phyloP scores from a whole-genome alignment of 2,797 vertebrate genomes.

The Notolabrus celidotus region DNA sequence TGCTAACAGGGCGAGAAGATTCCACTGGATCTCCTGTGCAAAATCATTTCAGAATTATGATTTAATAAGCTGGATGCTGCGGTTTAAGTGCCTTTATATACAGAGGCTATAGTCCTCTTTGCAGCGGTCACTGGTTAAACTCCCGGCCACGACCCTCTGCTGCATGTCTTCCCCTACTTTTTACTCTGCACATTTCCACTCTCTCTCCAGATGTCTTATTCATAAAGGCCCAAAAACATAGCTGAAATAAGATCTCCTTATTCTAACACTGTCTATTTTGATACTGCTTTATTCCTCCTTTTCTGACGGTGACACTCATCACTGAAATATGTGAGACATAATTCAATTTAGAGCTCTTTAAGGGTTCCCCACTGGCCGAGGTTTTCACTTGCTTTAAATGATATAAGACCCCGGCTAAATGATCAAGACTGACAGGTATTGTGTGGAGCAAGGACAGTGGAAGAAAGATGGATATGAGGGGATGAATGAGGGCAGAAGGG shows the following conservation, averaged over 20 bases:
- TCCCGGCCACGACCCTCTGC: too few relatives aligned
- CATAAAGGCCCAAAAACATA: too few relatives aligned
- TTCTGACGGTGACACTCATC: slow-evolving; percentile 37
- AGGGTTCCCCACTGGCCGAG: slow-evolving; percentile 20
- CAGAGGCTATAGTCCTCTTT: too few relatives aligned
- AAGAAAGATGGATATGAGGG: not conserved
- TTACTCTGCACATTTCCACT: too few relatives aligned
- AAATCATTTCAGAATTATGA: slow-evolving; percentile 47
- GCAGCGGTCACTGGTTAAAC: too few relatives aligned
- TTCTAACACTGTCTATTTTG: slow-evolving; percentile 24
- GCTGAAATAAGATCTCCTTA: slow-evolving; percentile 15
- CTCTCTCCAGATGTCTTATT: too few relatives aligned
- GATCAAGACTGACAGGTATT: slow-evolving; percentile 13
- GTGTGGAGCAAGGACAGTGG: not conserved
- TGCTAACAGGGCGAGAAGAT: slow-evolving; percentile 23
- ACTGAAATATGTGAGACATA: slow-evolving; percentile 36
- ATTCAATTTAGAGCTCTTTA: slow-evolving; percentile 37
- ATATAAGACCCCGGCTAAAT: slow-evolving; percentile 29
- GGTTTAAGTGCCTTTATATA: too few relatives aligned
- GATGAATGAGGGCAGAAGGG: not conserved
- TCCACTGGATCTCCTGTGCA: slow-evolving; percentile 33
- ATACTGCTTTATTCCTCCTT: slow-evolving; percentile 25
- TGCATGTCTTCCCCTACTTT: too few relatives aligned
- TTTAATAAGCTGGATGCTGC: slow-evolving; percentile 27
- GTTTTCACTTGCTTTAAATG: slow-evolving; percentile 32